A percentile compares a stretch with the other conserved stretches of the same genome.
Evolutionary conservation across 2,888 invertebrate species (phyloP).

Genomic region (Phaonia tiefii): DNA sequence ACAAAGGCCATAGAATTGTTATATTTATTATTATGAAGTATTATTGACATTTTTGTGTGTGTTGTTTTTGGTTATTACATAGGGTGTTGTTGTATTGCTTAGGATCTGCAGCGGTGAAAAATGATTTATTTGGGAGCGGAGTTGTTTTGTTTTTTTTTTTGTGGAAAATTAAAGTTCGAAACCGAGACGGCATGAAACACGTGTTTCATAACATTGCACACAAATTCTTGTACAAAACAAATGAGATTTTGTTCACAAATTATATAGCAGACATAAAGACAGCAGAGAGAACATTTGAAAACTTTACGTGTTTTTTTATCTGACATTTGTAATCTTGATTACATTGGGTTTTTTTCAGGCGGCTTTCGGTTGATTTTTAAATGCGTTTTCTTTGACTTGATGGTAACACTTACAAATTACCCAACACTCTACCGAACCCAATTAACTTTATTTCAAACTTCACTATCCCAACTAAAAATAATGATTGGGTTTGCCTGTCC

Average conservation of each 20-base stretch:
- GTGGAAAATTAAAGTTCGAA: slow-evolving; percentile 2
- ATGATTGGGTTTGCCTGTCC: slow-evolving; percentile 31
- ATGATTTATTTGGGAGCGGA: slow-evolving; percentile 58
- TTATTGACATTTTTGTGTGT: background rate
- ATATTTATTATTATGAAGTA: slow-evolving; percentile 23
- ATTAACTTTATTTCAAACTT: slow-evolving; percentile 32
- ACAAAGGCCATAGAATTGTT: slow-evolving; percentile 27
- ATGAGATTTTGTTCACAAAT: slow-evolving; percentile 19
- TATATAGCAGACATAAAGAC: background rate
- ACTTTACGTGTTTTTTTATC: slow-evolving; percentile 46
- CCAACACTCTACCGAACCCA: slow-evolving; percentile 34
- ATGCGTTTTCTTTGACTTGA: background rate
- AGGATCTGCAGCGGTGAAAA: background rate
- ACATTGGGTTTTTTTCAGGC: slow-evolving; percentile 30
- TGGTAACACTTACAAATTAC: slow-evolving; percentile 51
- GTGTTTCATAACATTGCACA: slow-evolving; percentile 33
- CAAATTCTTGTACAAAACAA: background rate
- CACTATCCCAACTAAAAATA: too few relatives aligned
- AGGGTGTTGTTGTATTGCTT: background rate
- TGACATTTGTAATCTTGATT: slow-evolving; percentile 53
- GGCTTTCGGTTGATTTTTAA: background rate
- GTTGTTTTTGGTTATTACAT: background rate
- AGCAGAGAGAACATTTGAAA: slow-evolving; percentile 1
- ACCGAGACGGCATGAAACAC: slow-evolving; percentile 38
- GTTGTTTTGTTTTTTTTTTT: background rate